These are phyloP conservation scores for Hylomyscus alleni DNA, from an alignment of 2,797 vertebrate genomes.

Conservation along the genomic window DNA sequence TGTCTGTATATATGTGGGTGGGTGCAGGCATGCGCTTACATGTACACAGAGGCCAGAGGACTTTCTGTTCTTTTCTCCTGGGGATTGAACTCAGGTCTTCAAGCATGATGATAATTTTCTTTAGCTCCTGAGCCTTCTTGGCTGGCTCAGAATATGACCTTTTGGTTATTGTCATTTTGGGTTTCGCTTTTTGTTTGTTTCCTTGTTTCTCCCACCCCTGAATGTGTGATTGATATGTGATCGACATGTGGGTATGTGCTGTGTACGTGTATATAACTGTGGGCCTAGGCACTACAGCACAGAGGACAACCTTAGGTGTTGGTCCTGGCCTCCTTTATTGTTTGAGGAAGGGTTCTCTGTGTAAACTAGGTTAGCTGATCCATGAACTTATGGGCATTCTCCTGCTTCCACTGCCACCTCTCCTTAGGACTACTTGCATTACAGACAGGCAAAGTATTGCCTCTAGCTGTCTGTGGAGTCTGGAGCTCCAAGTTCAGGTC, in stretches of 20 bases:
- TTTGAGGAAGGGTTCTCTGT: not conserved
- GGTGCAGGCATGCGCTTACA: not conserved
- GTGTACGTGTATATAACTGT: not conserved
- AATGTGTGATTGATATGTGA: not conserved
- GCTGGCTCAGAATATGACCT: not conserved
- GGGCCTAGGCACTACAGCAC: not conserved
- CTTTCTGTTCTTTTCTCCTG: not conserved
- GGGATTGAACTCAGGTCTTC: not conserved
- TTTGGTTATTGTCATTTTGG: not conserved
- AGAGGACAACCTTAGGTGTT: not conserved
- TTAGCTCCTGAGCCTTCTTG: not conserved
- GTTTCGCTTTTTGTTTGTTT: not conserved
- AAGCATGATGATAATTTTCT: not conserved
- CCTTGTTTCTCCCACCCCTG: not conserved
- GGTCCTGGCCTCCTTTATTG: not conserved
- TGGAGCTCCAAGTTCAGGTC: not conserved
- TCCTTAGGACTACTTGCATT: not conserved
- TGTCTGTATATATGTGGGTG: not conserved
- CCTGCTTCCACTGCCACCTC: not conserved
- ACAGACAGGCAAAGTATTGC: not conserved
- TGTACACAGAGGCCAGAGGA: not conserved
- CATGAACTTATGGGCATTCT: not conserved
- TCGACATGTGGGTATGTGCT: not conserved
- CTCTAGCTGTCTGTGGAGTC: not conserved
- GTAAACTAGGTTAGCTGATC: not conserved